Conservation (phyloP, 1,140 invertebrate species). For the Agraylea sexmaculata region DNA sequence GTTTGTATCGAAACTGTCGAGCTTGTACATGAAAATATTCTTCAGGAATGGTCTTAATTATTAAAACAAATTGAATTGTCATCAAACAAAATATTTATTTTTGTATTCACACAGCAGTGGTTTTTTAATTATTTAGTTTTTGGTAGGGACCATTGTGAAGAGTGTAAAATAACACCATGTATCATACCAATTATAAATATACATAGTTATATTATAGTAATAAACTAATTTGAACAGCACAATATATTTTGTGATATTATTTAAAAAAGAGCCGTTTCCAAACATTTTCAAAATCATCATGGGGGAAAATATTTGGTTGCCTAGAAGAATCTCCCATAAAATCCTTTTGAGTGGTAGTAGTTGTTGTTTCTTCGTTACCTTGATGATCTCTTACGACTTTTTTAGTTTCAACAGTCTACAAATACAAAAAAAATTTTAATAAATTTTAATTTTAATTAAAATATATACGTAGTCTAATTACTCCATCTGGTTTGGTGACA, state of each 20-base stretch:
- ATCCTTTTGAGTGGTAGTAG: constrained; percentile 33
- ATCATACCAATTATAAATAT: not conserved
- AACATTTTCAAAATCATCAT: constrained; percentile 10
- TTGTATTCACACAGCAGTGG: too few species aligned
- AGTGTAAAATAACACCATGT: not conserved
- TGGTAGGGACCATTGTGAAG: not conserved
- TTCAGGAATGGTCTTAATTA: too few species aligned
- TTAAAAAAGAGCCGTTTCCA: not conserved
- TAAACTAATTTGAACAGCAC: not conserved
- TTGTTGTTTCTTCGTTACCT: constrained; percentile 38
- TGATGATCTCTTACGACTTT: constrained; percentile 35
- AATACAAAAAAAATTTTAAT: constrained; percentile 11
- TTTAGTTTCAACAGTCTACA: constrained; percentile 32
- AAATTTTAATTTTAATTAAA: not conserved
- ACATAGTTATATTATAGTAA: not conserved
- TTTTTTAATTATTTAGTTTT: not conserved
- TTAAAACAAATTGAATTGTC: too few species aligned
- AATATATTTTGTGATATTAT: constrained; percentile 1
- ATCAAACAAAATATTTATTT: too few species aligned
- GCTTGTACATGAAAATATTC: too few species aligned
- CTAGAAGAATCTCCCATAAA: constrained; percentile 23
- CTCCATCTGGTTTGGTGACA: constrained; percentile 33
- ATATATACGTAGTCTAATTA: constrained; percentile 18
- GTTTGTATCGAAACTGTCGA: too few species aligned
- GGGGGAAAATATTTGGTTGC: constrained; percentile 6